phyloP scores from a whole-genome alignment of 2,797 vertebrate genomes.

The Premnoplex brunnescens region DNA sequence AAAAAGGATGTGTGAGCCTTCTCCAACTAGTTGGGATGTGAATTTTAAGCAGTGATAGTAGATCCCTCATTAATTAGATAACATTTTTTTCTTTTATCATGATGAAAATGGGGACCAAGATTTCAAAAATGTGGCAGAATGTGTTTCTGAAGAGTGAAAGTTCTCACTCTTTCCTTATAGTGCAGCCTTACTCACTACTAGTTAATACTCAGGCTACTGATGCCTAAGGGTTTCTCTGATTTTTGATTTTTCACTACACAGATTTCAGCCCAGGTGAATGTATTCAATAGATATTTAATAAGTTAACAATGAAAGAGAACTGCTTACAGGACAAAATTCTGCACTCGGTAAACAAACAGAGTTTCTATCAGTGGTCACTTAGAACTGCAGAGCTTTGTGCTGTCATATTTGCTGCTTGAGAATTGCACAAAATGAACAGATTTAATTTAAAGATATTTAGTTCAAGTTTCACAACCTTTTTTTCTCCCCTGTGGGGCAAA shows the following conservation, averaged over 20 bases:
- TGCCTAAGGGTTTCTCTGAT: too few relatives aligned
- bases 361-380: not conserved
- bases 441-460: not conserved
- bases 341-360: not conserved
- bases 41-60: not conserved
- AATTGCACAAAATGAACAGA: not conserved
- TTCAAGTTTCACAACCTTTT: not conserved
- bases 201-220: not conserved
- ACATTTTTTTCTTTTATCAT: not conserved
- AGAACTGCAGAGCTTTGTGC: not conserved
- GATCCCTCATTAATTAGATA: not conserved
- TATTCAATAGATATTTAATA: not conserved
- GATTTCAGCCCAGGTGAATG: not conserved
- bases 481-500: not conserved
- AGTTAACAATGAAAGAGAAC: not conserved
- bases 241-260: too few relatives aligned
- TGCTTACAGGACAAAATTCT: not conserved
- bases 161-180: not conserved
- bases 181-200: not conserved
- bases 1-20: not conserved
- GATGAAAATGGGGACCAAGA: not conserved
- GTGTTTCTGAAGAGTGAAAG: not conserved
- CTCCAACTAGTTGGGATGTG: not conserved
- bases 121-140: not conserved
- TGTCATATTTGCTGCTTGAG: not conserved